Base-by-base conservation (phyloP, 2,113 vertebrate genomes). In the Orientallactaga bullata region DNA sequence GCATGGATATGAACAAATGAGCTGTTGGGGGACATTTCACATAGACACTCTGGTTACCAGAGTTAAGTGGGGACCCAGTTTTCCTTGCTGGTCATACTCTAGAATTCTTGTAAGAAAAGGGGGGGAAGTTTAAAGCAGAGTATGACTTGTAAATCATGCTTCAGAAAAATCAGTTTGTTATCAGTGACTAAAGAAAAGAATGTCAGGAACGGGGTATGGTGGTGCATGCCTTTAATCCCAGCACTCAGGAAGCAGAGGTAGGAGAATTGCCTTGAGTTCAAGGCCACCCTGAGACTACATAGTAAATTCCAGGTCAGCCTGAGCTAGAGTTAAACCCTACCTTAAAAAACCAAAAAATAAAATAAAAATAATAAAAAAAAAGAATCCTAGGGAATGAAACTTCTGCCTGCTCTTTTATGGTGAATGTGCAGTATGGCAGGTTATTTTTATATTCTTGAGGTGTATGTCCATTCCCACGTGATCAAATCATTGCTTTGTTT, bases 121-220 rank as follows among this genome's bases (percentile, higher is more conserved):
- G 42, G 3, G 9, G 10, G 66, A 12, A 8, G 55, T 68, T 28
- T 94, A 13, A 35, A 95, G 63, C 3, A 71, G 47, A 58, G 42
- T 66, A 55, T 37, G 6, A 4, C 51, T 32, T 37, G 32, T 87
- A 30, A 61, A 55, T 17, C 68, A 30, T 61, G 4, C 58, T 58
- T 93, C 63, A 61, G 17, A 71, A n/a, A 81, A 12, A 68, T 68
- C 42, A 65, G 10, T 76, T 91, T 80, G 1, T 60, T 90, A 74
- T 10, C 7, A 72, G 13, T 80, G 76, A 55, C 26, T 28, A 1
- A 94, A 85, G 60, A 84, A 81, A 65, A 80, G 47, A 65, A 73
- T 2, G 0, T 72, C 63, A 3, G 51, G 6, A 73, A n/a, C n/a
- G n/a, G n/a, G n/a, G n/a, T n/a, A n/a, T n/a, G n/a, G n/a, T n/a